Percentiles rank a stretch among this genome's conserved stretches.
Evolutionary conservation across 1,140 invertebrate genomes (phyloP).

Genomic region (Coptotermes formosanus): DNA sequence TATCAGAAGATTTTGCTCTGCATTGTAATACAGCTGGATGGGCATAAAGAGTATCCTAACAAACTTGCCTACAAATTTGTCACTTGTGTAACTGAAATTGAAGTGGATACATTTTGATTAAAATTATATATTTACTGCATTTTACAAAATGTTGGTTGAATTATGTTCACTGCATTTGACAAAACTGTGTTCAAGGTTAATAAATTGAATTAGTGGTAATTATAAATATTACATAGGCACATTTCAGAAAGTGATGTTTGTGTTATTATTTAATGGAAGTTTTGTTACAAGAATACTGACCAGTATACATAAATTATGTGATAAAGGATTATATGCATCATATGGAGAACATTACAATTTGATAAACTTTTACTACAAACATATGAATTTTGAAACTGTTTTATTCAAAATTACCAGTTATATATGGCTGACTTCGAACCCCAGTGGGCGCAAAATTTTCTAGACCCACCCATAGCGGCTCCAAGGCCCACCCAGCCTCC

Average conservation of each 20-base stretch:
- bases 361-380: background rate
- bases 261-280: background rate
- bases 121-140: background rate
- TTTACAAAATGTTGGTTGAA: background rate
- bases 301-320: too few species aligned
- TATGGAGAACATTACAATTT: too few species aligned
- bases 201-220: background rate
- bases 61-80: too few species aligned
- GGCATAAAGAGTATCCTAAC: too few species aligned
- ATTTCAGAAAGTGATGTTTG: background rate
- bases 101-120: background rate
- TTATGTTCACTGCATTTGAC: background rate
- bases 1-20: too few species aligned
- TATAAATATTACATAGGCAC: background rate
- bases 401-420: background rate
- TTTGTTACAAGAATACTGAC: background rate
- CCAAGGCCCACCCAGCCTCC: too few species aligned
- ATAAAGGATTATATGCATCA: background rate
- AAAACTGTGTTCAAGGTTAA: too few species aligned
- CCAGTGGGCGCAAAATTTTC: too few species aligned
- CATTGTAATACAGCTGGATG: too few species aligned
- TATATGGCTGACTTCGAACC: background rate
- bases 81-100: too few species aligned
- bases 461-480: too few species aligned
- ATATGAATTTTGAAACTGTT: background rate